Evolutionary conservation across 2,797 vertebrate species (phyloP), one percentile per base, ranked within the genome.

Genomic region (Xyrichtys novacula): DNA sequence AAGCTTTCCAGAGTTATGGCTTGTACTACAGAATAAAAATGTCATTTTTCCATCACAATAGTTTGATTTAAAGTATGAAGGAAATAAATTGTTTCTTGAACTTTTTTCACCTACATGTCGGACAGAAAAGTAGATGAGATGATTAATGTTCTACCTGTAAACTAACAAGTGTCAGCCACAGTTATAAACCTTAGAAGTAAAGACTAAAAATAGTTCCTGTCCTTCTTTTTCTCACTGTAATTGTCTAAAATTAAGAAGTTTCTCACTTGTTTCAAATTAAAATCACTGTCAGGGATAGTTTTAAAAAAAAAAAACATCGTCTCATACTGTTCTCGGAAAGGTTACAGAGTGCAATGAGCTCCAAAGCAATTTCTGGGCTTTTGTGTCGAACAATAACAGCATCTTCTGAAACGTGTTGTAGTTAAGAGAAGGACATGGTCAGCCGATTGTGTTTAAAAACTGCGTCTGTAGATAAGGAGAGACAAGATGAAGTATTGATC

Each of bases 401-500:
- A 19, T 50, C 15, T n/a, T 74, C 0, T 2, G 17, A 65, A 49
- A 47, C 28, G 28, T 59, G 22, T 55, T 6, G 17, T 46, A 23
- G 23, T 67, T 1, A 6, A 62, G 22, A 39, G 32, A 46, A 43
- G 11, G 40, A 55, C 42, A 28, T 16, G 47, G 25, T 50, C 44
- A 49, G 22, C 17, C 40, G 42, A 25, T 64, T 48, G 57, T 14
- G 17, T 66, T 74, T 63, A 44, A 55, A 34, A 46, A 68, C 61
- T 28, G 29, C 28, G 52, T 20, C 38, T 61, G 57, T 25, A 57
- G 53, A 70, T 60, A 19, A 60, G 32, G 20, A 7, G 48, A 65
- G 48, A 54, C 54, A 9, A 70, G 43, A 73, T 61, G 57, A 54
- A 60, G 34, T 65, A 59, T 76, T 69, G 76, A 74, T 83, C 56